Evolutionary conservation across 2,797 vertebrate species (phyloP).

Genomic region (Trematomus bernacchii): DNA sequence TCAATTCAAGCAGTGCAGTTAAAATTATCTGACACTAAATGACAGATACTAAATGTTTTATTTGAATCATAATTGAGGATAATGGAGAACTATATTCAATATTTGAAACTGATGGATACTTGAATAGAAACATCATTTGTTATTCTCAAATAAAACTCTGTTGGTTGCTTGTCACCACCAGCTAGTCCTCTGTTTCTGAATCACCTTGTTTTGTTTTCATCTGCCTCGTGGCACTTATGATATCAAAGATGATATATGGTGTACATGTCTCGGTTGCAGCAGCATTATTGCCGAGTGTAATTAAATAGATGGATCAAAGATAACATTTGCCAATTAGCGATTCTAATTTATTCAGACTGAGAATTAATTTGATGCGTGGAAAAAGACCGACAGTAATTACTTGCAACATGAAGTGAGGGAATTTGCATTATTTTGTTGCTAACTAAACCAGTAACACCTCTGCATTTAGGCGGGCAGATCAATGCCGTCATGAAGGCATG

Average conservation of each 20-base stretch:
- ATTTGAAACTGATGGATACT: slow-evolving; percentile 15
- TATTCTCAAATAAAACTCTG: slow-evolving; percentile 24
- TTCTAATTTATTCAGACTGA: slow-evolving; percentile 45
- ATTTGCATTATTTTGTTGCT: slow-evolving; percentile 31
- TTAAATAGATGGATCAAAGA: slow-evolving; percentile 65
- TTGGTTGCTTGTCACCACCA: slow-evolving; percentile 1
- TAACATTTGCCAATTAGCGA: slow-evolving; percentile 46
- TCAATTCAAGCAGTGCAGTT: slow-evolving; percentile 12
- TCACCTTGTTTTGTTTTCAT: slow-evolving; percentile 23
- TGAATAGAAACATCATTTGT: not conserved
- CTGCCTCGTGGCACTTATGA: slow-evolving; percentile 39
- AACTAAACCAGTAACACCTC: not conserved
- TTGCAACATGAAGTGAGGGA: slow-evolving; percentile 24
- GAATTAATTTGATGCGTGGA: slow-evolving; percentile 27
- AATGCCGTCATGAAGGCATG: slow-evolving; percentile 9
- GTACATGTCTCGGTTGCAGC: slow-evolving; percentile 26
- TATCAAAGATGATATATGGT: slow-evolving; percentile 21
- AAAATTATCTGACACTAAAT: slow-evolving; percentile 19
- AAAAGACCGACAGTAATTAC: slow-evolving; percentile 40
- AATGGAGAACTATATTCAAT: slow-evolving; percentile 11
- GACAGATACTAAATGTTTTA: slow-evolving; percentile 18
- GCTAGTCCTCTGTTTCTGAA: slow-evolving; percentile 5
- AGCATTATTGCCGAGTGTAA: slow-evolving; percentile 45
- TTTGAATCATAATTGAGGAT: slow-evolving; percentile 15
- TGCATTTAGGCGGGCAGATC: slow-evolving; percentile 28